A percentile compares a stretch with the other conserved stretches of the same genome.
Conservation (phyloP, 2,888 invertebrate genomes). For the Euzetes globulus region DNA sequence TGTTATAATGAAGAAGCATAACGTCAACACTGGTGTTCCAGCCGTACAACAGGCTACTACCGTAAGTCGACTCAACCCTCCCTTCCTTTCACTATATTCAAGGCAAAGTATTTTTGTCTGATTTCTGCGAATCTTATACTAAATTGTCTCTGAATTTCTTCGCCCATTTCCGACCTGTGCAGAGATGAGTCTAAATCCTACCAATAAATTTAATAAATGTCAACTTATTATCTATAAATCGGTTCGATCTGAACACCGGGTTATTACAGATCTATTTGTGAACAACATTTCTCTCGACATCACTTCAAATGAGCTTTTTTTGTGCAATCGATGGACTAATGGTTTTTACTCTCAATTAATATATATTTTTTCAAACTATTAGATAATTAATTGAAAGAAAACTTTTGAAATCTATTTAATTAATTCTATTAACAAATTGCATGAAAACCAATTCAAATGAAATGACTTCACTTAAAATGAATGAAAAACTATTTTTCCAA, state of each 20-base stretch:
- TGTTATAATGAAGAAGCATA: constrained; percentile 33
- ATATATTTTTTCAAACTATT: background rate
- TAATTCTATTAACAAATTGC: background rate
- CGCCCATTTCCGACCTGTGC: background rate
- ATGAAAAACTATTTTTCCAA: background rate
- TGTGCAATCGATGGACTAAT: background rate
- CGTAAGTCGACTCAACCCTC: background rate
- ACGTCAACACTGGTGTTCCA: constrained; percentile 19
- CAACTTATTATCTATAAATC: background rate
- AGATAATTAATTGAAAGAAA: background rate
- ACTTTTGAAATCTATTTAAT: too few species aligned
- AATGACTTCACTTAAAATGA: too few species aligned
- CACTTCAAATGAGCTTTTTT: background rate
- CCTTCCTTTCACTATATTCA: background rate
- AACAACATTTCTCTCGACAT: background rate
- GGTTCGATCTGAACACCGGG: too few species aligned
- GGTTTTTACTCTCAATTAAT: background rate
- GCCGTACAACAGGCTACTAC: constrained; percentile 5
- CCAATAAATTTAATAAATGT: background rate
- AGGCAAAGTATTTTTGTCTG: background rate
- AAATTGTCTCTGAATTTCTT: too few species aligned
- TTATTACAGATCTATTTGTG: background rate
- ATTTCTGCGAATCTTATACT: background rate
- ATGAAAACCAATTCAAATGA: background rate
- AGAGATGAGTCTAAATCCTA: background rate